phyloP scores from a whole-genome alignment of 64 coral and sea anemone species.

The Montipora capricornis region DNA sequence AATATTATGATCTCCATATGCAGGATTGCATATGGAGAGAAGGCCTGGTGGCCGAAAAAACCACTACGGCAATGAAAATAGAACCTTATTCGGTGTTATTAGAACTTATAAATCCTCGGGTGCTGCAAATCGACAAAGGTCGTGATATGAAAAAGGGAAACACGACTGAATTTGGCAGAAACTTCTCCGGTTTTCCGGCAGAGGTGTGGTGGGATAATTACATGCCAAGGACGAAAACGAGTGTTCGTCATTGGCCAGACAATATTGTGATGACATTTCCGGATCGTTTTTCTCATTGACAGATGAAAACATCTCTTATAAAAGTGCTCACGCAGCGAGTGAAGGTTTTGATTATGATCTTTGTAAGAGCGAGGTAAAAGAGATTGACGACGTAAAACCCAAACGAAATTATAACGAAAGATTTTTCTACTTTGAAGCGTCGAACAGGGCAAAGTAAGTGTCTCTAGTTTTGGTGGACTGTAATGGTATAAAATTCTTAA shows the following conservation, averaged over 20 bases:
- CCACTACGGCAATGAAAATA: not conserved
- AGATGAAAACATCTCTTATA: not conserved
- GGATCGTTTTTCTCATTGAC: not conserved
- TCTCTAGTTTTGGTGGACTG: no score
- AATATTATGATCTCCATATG: no score
- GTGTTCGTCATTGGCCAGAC: not conserved
- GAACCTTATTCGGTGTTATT: not conserved
- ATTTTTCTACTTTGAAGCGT: no score
- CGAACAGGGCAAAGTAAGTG: no score
- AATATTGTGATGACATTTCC: conserved; percentile 48
- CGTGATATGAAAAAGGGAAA: not conserved
- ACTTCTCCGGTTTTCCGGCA: conserved; percentile 1
- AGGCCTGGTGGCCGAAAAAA: not conserved
- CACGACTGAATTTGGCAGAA: not conserved
- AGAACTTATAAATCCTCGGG: not conserved
- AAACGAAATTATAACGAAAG: no score
- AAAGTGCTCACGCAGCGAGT: not conserved
- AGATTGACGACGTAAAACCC: no score
- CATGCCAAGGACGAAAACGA: not conserved
- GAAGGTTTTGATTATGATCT: no score
- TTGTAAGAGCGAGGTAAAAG: no score
- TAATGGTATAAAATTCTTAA: no score
- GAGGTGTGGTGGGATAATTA: not conserved
- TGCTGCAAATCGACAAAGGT: not conserved
- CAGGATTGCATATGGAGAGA: no score